Evolutionary conservation across 2,888 invertebrate species (phyloP), one percentile per base, ranked within the genome.

Genomic region (Dorcus parallelipipedus): DNA sequence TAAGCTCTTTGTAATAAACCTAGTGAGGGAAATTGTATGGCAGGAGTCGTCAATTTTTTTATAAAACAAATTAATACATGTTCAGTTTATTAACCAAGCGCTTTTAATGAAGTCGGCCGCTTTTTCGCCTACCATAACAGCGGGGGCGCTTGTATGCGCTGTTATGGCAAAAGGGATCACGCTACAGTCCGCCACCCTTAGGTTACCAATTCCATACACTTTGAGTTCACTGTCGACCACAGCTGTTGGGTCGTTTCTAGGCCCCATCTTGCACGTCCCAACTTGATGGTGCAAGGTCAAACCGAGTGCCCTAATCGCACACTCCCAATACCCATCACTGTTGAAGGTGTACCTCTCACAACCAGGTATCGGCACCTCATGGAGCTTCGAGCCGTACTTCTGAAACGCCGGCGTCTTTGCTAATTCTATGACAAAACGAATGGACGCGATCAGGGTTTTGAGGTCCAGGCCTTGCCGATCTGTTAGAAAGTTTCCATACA

Each of bases 201-300:
- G 73, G 2, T 78, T 78, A 3, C 80, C 70, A 1, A 88, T 74
- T 0, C 87, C 88, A 64, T 84, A 79, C 0, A 89, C 88, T 63
- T 82, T 80, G 14, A 87, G 74, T 63, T 84, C 80, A 2, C 83
- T 81, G 71, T 86, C 85, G 0, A 89, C 88, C 1, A 90, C 86
- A 0, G 88, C 84, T 0, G 76, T 78, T 0, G 83, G 80, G 68
- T 89, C 88, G 0, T 72, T 77, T 0, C 71, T 72, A 0, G 86
- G 84, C 0, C 89, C 90, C 90, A 90, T 90, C 67, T 86, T 87
- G 64, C 86, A 86, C 0, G 89, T 88, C 4, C 85, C 86, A 9
- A 66, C 72, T 23, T 73, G 67, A 60, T 76, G 73, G 23, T 73
- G 69, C 40, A 69, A 54, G 14, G 69, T 68, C 8, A 64, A 58